Evolutionary conservation across 2,888 invertebrate genomes (phyloP), one percentile per base, ranked within the genome.

Genomic region (Acrobasis suavella): DNA sequence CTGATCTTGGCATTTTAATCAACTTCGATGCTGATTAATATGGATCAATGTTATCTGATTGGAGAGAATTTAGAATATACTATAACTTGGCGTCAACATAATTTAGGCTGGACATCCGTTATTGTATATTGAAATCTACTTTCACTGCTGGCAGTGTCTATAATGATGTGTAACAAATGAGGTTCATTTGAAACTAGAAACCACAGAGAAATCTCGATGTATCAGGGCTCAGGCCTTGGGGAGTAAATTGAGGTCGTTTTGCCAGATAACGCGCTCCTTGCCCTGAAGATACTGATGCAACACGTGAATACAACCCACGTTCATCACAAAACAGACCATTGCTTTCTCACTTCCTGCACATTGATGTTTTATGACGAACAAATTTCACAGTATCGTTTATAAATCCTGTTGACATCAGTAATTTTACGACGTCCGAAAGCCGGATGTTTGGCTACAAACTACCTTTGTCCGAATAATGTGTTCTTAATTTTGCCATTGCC

Each of bases 401-500:
- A 62, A 61, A 46, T 60, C 58, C 67, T 62, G 69, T 64, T 77
- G 76, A 77, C 72, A 68, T 72, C 73, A 70, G 64, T 65, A 62
- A 75, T 75, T 74, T 77, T 75, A 76, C 72, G 73, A 72, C 73
- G n/a, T 38, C 55, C 71, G 75, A 83, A 85, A 89, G 85, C 89
- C 90, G 91, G 91, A 91, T 90, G 89, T 91, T 88, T 88, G 81
- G 82, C 75, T 82, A 81, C 80, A 86, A 86, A 88, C 89, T 85
- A 75, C 76, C 81, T 82, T 84, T 84, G 82, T 85, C 70, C 76
- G 80, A 77, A 76, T 81, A 80, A 81, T 79, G 73, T 76, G 82
- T 81, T 80, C 79, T 81, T 83, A 80, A 85, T 84, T 80, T 82
- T 77, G 72, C 72, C 75, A 66, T 68, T 69, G 72, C 80, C 75